Conservation (phyloP, 2,113 vertebrate genomes). For the Bos javanicus region DNA sequence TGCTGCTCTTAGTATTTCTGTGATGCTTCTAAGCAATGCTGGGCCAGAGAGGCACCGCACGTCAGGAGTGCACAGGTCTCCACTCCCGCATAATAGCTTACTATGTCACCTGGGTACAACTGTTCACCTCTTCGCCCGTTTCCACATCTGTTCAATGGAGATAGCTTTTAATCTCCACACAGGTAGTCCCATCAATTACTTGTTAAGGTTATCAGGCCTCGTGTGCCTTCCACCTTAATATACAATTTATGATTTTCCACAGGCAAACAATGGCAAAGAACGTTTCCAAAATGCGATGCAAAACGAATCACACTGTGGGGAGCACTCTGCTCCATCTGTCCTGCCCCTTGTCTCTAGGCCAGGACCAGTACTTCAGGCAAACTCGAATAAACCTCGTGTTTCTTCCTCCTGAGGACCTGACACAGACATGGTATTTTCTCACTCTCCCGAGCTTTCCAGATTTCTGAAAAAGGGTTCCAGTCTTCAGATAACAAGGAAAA, state of each 20-base stretch:
- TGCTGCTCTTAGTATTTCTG: neutral
- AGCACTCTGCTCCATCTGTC: neutral
- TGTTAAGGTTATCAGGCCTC: neutral
- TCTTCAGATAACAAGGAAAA: conserved; percentile 37
- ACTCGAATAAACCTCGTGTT: neutral
- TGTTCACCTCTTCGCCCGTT: neutral
- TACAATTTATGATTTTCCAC: neutral
- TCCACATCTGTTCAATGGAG: neutral
- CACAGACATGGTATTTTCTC: neutral
- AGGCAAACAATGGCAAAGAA: conserved; percentile 24
- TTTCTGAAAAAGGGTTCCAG: neutral
- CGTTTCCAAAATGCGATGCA: neutral
- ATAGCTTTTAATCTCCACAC: neutral
- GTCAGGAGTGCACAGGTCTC: neutral
- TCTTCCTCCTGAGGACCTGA: neutral
- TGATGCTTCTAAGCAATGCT: neutral
- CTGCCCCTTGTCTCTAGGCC: neutral
- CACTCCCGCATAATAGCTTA: neutral
- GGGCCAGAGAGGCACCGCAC: neutral
- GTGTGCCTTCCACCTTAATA: neutral
- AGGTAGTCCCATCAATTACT: neutral
- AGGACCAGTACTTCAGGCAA: neutral
- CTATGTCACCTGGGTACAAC: neutral
- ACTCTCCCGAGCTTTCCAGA: neutral
- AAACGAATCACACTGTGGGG: neutral